Evolutionary conservation across 2,888 invertebrate species (phyloP).

Genomic region (Eupithecia inturbata): DNA sequence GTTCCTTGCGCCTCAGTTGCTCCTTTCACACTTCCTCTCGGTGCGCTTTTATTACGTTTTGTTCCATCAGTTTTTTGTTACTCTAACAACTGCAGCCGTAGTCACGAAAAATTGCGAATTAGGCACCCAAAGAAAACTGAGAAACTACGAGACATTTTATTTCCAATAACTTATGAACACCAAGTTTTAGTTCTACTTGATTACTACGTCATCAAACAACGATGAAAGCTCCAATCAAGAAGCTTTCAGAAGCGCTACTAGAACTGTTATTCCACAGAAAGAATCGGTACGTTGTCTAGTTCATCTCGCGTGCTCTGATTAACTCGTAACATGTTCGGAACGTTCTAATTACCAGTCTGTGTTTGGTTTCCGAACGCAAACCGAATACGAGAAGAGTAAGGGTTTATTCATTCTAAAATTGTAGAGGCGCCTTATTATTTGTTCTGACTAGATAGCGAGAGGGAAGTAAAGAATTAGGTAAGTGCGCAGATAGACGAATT

Average conservation of each 20-base stretch:
- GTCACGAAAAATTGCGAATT: too few relatives aligned
- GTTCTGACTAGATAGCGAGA: not conserved
- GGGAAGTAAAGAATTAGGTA: not conserved
- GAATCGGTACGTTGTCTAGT: not conserved
- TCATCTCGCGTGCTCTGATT: not conserved
- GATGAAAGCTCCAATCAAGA: not conserved
- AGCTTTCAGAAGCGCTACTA: not conserved
- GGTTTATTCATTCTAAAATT: not conserved
- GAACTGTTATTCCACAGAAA: not conserved
- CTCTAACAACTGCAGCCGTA: too few relatives aligned
- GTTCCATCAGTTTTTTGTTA: too few relatives aligned
- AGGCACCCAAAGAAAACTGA: too few relatives aligned
- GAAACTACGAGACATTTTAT: not conserved
- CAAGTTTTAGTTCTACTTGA: not conserved
- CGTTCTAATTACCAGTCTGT: conserved; percentile 62
- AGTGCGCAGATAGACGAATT: not conserved
- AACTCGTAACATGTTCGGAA: not conserved
- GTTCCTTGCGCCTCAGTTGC: not conserved
- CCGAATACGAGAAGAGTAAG: conserved; percentile 3
- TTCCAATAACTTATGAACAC: not conserved
- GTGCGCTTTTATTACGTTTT: not conserved
- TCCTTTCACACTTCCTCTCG: not conserved
- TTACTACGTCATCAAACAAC: not conserved
- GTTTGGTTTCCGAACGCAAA: conserved; percentile 50
- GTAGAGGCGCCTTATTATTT: not conserved